Evolutionary conservation across 2,797 vertebrate genomes (phyloP), one percentile per base, ranked within the genome.

Genomic region (Melanotaenia trifasciata): DNA sequence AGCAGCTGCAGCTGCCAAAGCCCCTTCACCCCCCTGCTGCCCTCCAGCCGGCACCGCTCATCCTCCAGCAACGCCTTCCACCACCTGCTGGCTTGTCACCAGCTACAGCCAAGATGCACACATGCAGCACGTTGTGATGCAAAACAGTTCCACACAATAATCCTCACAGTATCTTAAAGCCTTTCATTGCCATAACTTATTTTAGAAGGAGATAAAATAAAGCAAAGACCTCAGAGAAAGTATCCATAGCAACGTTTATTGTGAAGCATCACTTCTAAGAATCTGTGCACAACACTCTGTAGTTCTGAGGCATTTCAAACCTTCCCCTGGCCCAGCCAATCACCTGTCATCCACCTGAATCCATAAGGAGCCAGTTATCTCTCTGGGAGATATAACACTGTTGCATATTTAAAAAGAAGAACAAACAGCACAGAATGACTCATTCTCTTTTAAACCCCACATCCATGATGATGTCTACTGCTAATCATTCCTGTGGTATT

Each of bases 221-320:
- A 74, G 57, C 10, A 1, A 43, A 35, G 64, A 53, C 59, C 70
- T 72, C 63, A 64, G 70, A 77, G 61, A 59, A 40, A 62, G 87
- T 89, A 70, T 83, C 85, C 86, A 90, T 83, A 66, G 89, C 79
- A 90, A 90, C 84, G 12, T 70, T 73, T 36, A 13, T 58, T 75
- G 60, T 66, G 74, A 85, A 81, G 85, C 81, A 71, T 70, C 75
- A 64, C 73, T 85, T 83, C 70, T 79, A 36, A 36, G 81, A 78
- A 76, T 71, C 74, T 5, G 72, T 72, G 51, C 26, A 43, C 57
- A 38, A 16, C 72, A 61, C 58, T 79, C 64, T 69, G 33, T 5
- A 47, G 67, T 28, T 50, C 33, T 20, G 45, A n/a, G n/a, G 60
- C 53, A 26, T 32, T 30, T 67, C 35, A 56, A 5, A 54, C 30